Evolutionary conservation across 2,888 invertebrate species (phyloP).

Genomic region (Zele albiditarsus): DNA sequence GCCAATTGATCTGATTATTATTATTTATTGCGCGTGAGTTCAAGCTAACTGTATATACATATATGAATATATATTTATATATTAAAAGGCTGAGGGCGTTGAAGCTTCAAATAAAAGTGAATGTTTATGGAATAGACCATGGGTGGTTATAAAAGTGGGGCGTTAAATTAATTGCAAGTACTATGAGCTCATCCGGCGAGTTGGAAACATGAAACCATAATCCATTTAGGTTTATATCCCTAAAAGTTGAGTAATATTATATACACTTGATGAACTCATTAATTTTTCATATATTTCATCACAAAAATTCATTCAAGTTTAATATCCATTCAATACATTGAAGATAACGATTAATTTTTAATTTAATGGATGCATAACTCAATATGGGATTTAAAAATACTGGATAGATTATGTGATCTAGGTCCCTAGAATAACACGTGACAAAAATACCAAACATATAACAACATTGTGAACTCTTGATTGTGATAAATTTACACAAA

Average conservation of each 20-base stretch:
- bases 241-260: slow-evolving; percentile 23
- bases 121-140: not conserved
- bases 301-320: not conserved
- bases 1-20: not conserved
- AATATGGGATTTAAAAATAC: too few species aligned
- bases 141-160: slow-evolving; percentile 1
- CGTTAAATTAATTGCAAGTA: slow-evolving; percentile 32
- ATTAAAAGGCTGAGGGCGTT: too few species aligned
- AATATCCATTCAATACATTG: too few species aligned
- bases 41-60: not conserved
- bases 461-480: too few species aligned
- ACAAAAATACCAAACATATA: too few species aligned
- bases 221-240: slow-evolving; percentile 12
- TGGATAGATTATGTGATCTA: too few species aligned
- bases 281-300: slow-evolving; percentile 7
- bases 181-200: slow-evolving; percentile 2
- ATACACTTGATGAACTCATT: not conserved
- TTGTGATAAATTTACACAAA: too few species aligned
- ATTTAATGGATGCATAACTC: too few species aligned
- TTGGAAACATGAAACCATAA: slow-evolving; percentile 3
- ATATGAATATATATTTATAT: not conserved
- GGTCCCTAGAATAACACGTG: too few species aligned
- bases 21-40: not conserved
- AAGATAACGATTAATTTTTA: too few species aligned
- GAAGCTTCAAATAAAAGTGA: not conserved